phyloP scores from a whole-genome alignment of 2,113 vertebrate genomes.

The Chionomys nivalis region DNA sequence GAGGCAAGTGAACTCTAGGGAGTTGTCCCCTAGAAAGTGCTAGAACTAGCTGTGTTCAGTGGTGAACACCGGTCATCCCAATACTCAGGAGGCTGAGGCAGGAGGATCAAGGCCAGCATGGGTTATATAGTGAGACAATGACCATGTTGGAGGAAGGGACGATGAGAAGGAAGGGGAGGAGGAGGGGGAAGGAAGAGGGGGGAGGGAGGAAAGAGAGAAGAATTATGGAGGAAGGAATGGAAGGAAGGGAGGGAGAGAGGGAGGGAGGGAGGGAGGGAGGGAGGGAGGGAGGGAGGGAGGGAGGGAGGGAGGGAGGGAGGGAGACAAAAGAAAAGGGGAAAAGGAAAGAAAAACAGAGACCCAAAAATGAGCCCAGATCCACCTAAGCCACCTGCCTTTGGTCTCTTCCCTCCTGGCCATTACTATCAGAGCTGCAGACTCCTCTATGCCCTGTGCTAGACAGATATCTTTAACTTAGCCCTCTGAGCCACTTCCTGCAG shows the following conservation, averaged over 20 bases:
- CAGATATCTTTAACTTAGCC: not conserved
- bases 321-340: not conserved
- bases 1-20: not conserved
- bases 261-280: too few relatives aligned
- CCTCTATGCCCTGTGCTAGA: not conserved
- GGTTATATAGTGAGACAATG: not conserved
- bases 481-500: not conserved
- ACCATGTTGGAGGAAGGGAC: not conserved
- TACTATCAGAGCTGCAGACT: not conserved
- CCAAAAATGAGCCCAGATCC: not conserved
- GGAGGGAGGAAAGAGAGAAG: too few relatives aligned
- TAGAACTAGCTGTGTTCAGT: not conserved
- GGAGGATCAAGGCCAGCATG: not conserved
- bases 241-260: too few relatives aligned
- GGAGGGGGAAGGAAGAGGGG: too few relatives aligned
- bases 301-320: too few relatives aligned
- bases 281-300: rapidly evolving
- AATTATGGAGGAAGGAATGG: too few relatives aligned
- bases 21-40: not conserved
- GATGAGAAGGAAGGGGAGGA: not conserved
- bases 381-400: not conserved
- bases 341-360: not conserved
- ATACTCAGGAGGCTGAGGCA: not conserved
- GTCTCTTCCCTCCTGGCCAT: not conserved
- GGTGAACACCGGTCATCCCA: not conserved